A percentile compares a stretch with the other conserved stretches of the same genome.
phyloP scores from a whole-genome alignment of 2,113 vertebrate species.

The Peromyscus californicus region DNA sequence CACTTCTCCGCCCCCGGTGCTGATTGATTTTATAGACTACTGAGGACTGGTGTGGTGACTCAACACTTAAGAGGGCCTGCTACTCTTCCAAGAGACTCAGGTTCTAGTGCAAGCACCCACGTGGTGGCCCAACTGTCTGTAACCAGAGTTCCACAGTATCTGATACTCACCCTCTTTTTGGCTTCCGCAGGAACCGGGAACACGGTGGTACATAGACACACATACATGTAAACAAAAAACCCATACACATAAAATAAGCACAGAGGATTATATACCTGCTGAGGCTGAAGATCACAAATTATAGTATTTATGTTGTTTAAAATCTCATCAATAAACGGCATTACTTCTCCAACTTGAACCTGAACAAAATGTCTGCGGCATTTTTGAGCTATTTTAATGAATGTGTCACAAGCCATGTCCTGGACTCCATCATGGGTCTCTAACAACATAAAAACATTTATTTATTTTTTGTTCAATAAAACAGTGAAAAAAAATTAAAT shows the following conservation, averaged over 20 bases:
- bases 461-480: conserved; percentile 22
- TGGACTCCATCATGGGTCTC: conserved; percentile 99
- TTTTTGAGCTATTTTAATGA: conserved; percentile 99
- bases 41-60: too few species aligned
- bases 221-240: neutral
- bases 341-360: conserved; percentile 99
- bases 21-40: neutral
- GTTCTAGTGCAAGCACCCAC: neutral
- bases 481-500: neutral
- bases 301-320: conserved; percentile 99
- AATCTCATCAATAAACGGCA: conserved; percentile 99
- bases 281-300: conserved; percentile 99
- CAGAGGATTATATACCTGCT: conserved; percentile 91
- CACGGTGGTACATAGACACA: neutral
- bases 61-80: too few species aligned
- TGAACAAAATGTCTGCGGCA: conserved; percentile 99
- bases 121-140: neutral
- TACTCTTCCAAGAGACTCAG: too few species aligned
- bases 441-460: conserved; percentile 84
- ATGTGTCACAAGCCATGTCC: conserved; percentile 99
- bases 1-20: too few species aligned
- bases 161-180: neutral
- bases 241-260: neutral
- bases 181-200: neutral
- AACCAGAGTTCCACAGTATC: too few species aligned